Conservation (phyloP, 2,113 vertebrate genomes). For the Hymenochirus boettgeri region DNA sequence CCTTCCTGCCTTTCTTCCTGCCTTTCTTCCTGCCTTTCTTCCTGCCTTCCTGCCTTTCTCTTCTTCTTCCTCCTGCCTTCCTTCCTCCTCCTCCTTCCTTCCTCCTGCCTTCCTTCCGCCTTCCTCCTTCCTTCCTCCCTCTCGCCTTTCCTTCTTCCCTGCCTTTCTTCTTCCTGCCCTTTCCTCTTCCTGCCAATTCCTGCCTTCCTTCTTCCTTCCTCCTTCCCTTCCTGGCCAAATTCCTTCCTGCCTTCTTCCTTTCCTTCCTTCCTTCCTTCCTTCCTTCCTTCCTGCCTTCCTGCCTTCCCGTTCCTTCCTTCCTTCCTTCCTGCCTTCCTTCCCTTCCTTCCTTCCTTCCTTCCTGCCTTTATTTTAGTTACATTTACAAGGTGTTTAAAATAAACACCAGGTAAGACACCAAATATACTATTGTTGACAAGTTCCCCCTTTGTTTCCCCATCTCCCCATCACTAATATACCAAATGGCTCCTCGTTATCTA, state of each 20-base stretch:
- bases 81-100: background rate
- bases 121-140: conserved; percentile 1
- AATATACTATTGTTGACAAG: too few species aligned
- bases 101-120: background rate
- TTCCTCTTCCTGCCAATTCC: conserved; percentile 6
- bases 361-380: too few species aligned
- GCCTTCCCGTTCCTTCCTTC: background rate
- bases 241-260: conserved; percentile 3
- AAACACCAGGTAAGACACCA: too few species aligned
- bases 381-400: too few species aligned
- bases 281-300: background rate
- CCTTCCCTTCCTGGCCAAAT: background rate
- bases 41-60: background rate
- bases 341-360: too few species aligned
- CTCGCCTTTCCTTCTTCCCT: background rate
- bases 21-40: background rate
- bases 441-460: too few species aligned
- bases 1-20: background rate
- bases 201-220: conserved; percentile 1
- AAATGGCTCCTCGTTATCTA: too few species aligned
- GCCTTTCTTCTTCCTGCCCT: conserved; percentile 1
- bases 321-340: too few species aligned
- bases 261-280: conserved; percentile 11
- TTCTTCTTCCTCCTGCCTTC: background rate
- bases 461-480: too few species aligned